Percentiles rank a stretch among this genome's conserved stretches.
These are phyloP conservation scores for Mus caroli DNA, from an alignment of 2,797 vertebrate genomes.

Conservation along the genomic window DNA sequence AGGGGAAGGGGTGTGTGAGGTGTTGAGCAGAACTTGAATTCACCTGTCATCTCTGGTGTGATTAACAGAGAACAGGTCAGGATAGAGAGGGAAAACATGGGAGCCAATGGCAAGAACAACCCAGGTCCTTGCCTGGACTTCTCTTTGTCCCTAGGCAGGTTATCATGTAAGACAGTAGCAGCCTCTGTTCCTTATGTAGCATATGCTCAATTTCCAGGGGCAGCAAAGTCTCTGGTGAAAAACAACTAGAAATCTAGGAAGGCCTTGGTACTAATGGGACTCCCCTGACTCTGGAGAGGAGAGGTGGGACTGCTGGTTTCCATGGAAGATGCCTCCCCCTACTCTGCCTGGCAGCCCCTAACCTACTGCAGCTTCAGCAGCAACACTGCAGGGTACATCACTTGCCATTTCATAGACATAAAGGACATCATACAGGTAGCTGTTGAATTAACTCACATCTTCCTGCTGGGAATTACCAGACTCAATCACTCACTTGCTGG, in stretches of 20 bases:
- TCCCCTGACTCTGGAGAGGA: accelerated
- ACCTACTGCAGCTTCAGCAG: background rate
- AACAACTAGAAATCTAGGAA: accelerated
- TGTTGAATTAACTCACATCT: background rate
- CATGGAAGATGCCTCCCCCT: accelerated
- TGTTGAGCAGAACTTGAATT: accelerated
- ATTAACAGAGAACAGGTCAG: too few relatives aligned
- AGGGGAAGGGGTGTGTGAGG: accelerated
- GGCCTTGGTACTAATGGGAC: too few relatives aligned
- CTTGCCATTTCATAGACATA: background rate
- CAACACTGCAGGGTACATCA: accelerated
- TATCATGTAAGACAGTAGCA: background rate
- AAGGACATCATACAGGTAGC: background rate
- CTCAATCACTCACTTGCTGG: too few relatives aligned
- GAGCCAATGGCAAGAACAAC: accelerated
- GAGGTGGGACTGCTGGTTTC: accelerated
- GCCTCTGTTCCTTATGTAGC: background rate
- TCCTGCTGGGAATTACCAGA: background rate
- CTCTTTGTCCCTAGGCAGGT: too few relatives aligned
- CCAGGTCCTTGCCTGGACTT: accelerated
- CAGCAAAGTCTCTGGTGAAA: accelerated
- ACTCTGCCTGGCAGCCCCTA: background rate
- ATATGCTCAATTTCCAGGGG: accelerated
- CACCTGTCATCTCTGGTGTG: accelerated
- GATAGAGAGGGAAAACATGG: accelerated